These are phyloP conservation scores for Margaritifera margaritifera DNA, from an alignment of 2,888 invertebrate genomes.

Conservation along the genomic window DNA sequence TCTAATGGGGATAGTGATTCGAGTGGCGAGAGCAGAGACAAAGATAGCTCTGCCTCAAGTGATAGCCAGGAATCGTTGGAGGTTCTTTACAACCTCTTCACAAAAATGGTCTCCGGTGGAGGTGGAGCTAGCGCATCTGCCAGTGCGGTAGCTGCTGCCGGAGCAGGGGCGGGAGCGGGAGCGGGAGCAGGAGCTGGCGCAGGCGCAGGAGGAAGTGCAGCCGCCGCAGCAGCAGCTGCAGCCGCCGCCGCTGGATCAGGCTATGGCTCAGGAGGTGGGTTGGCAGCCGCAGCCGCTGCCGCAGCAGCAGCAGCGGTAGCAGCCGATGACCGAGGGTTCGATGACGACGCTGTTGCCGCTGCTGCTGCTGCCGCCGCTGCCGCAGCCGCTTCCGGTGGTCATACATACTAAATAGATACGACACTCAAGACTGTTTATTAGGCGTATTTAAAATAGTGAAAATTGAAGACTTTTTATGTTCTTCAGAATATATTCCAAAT, in stretches of 20 bases:
- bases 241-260: background rate
- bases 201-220: background rate
- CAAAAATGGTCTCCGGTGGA: background rate
- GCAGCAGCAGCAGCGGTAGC: background rate
- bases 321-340: background rate
- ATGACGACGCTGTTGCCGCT: constrained; percentile 1
- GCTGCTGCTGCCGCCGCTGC: background rate
- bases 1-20: background rate
- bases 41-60: background rate
- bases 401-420: background rate
- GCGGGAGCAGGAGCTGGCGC: background rate
- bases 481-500: no score
- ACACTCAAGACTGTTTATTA: no score
- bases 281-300: background rate
- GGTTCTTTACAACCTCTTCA: no score
- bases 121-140: background rate
- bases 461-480: no score
- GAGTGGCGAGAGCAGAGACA: background rate
- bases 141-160: background rate
- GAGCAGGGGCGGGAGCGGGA: background rate
- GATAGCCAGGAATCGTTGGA: background rate
- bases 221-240: background rate
- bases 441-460: no score
- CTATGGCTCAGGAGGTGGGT: background rate
- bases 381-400: background rate